Evolutionary conservation across 2,113 vertebrate genomes (phyloP).

Genomic region (Anoura caudifer): DNA sequence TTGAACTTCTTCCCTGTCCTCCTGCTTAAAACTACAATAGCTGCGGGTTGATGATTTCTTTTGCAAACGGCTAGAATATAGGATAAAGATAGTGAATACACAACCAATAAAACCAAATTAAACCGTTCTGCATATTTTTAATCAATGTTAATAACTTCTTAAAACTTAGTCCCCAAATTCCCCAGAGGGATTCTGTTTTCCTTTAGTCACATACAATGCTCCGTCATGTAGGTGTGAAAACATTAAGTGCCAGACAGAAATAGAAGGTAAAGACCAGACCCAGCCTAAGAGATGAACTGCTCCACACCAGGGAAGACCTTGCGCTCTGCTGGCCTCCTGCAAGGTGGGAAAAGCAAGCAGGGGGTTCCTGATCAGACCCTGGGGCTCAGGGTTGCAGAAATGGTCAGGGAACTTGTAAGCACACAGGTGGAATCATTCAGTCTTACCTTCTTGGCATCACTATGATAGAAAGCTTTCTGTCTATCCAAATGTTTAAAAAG

Average conservation of each 20-base stretch:
- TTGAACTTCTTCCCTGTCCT: not conserved
- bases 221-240: not conserved
- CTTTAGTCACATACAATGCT: not conserved
- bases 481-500: not conserved
- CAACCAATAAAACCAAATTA: not conserved
- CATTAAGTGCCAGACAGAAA: not conserved
- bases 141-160: not conserved
- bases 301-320: fast-evolving
- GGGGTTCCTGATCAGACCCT: fast-evolving
- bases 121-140: not conserved
- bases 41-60: not conserved
- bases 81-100: not conserved
- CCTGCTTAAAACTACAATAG: not conserved
- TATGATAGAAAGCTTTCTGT: not conserved
- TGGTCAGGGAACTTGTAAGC: not conserved
- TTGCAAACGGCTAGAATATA: not conserved
- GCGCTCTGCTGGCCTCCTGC: no score
- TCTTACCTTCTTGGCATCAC: not conserved
- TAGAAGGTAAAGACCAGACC: not conserved
- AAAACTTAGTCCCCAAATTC: not conserved
- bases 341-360: fast-evolving
- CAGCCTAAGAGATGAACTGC: not conserved
- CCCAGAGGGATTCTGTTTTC: not conserved
- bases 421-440: not conserved
- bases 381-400: not conserved